A percentile compares a stretch with the other conserved stretches of the same genome.
Evolutionary conservation across 2,797 vertebrate species (phyloP).

Genomic region (Tangara arthus): DNA sequence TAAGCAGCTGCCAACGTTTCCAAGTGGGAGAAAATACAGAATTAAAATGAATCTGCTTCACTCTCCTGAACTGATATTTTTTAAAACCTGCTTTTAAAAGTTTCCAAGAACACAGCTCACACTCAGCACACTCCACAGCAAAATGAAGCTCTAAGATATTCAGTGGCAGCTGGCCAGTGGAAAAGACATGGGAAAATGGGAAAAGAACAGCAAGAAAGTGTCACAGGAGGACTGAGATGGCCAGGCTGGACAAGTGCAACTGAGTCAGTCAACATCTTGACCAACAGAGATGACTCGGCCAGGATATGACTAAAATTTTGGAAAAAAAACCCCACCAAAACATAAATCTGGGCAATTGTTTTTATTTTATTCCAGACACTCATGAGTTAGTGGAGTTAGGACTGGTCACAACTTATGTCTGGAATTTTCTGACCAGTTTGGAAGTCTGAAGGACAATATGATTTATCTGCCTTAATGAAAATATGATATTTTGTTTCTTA

Average conservation of each 20-base stretch:
- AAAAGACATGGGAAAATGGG: background rate
- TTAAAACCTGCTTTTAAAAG: background rate
- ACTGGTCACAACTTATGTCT: background rate
- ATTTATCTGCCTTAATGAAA: background rate
- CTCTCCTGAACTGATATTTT: background rate
- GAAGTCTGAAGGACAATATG: background rate
- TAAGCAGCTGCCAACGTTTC: background rate
- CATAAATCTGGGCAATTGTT: background rate
- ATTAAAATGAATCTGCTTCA: background rate
- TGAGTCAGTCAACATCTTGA: background rate
- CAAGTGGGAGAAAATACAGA: background rate
- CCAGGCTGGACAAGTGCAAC: background rate
- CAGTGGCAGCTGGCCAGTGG: background rate
- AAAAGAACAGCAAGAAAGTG: background rate
- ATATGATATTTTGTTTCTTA: background rate
- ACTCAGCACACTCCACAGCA: background rate
- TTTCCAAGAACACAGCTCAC: background rate
- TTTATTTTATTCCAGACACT: background rate
- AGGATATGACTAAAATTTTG: background rate
- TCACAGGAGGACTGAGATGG: background rate
- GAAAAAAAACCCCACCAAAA: background rate
- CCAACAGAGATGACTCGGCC: background rate
- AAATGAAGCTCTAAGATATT: background rate
- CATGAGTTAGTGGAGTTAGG: background rate
- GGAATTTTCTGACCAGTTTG: background rate